Percentiles rank a stretch among this genome's conserved stretches.
These are phyloP conservation scores for Mayetiola destructor DNA, from an alignment of 2,888 invertebrate genomes.

Conservation along the genomic window DNA sequence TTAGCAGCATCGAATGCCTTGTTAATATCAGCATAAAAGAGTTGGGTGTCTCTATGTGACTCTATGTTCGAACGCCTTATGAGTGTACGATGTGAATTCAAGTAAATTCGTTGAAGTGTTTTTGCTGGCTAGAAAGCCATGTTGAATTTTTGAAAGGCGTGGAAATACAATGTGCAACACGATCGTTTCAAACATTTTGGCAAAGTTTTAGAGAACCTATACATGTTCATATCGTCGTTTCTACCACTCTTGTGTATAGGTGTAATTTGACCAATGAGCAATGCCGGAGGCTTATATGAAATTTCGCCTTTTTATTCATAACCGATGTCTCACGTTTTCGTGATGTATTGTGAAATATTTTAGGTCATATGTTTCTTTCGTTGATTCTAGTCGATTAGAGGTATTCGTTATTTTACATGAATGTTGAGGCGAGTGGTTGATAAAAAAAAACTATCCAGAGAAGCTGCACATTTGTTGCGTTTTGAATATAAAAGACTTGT, in stretches of 20 bases:
- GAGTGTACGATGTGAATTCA: not conserved
- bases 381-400: no score
- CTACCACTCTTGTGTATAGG: not conserved
- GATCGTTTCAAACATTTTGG: not conserved
- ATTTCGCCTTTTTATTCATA: not conserved
- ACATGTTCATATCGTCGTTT: not conserved
- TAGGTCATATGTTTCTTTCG: no score
- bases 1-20: not conserved
- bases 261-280: not conserved
- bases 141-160: not conserved
- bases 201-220: not conserved
- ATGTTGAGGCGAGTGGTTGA: not conserved
- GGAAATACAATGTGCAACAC: not conserved
- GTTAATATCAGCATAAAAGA: not conserved
- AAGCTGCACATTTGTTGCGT: no score
- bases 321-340: not conserved
- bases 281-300: not conserved
- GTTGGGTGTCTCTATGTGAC: not conserved
- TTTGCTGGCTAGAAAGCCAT: not conserved
- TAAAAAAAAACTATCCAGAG: no score
- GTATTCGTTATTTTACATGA: no score
- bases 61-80: not conserved
- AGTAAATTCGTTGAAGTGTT: not conserved
- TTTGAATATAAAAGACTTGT: no score
- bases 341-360: not conserved